Percentiles rank a stretch among this genome's conserved stretches.
Conservation (phyloP, 2,888 invertebrate species). For the Drosophila mulleri region DNA sequence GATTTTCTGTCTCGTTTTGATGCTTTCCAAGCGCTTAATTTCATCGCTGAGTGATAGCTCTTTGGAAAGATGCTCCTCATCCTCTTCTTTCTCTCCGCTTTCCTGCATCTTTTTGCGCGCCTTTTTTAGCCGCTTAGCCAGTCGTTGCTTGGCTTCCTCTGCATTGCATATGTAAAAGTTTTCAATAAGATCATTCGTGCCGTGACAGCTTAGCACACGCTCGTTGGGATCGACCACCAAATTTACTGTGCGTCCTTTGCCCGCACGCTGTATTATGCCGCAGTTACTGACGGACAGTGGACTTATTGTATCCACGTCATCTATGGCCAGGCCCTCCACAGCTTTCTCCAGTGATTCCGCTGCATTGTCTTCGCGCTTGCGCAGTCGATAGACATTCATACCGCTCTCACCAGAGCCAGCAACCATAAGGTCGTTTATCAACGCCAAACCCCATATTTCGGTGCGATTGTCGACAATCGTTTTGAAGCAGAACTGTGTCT, state of each 20-base stretch:
- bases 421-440: conserved; percentile 93
- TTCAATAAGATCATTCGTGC: conserved; percentile 92
- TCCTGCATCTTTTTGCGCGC: conserved; percentile 84
- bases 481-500: conserved; percentile 97
- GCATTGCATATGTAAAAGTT: conserved; percentile 92
- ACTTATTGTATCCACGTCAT: conserved; percentile 85
- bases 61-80: conserved; percentile 64
- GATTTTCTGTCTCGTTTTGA: conserved; percentile 89
- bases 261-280: conserved; percentile 92
- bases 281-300: conserved; percentile 91
- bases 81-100: conserved; percentile 4
- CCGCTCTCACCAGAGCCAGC: conserved; percentile 94
- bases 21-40: conserved; percentile 88
- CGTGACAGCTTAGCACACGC: conserved; percentile 92
- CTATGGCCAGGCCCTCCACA: conserved; percentile 82
- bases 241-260: conserved; percentile 92
- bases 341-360: conserved; percentile 86
- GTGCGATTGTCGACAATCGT: conserved; percentile 95
- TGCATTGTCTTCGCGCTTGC: conserved; percentile 85
- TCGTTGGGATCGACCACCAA: conserved; percentile 90
- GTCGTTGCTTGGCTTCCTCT: conserved; percentile 89
- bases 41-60: conserved; percentile 89
- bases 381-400: conserved; percentile 93
- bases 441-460: conserved; percentile 94
- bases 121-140: conserved; percentile 92